Base-by-base conservation (phyloP, 1,140 invertebrate genomes). In the Muscidifurax raptorellus region DNA sequence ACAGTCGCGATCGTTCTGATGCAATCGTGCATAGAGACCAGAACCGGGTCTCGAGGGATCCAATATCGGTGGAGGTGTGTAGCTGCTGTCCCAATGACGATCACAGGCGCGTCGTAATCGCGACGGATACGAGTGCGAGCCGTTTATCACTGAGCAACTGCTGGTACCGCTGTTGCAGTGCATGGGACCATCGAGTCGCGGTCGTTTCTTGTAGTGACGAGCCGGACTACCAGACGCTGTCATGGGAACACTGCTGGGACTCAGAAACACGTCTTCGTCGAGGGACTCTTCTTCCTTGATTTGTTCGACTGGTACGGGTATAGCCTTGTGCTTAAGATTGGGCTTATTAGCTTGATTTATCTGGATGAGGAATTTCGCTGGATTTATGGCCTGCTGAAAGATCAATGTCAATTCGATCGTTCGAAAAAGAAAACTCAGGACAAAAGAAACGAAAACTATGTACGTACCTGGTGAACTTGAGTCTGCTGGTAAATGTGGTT, bases 41-140 rank as follows among this genome's bases (percentile, higher is more conserved):
- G 96, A 95, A 7, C 97, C 97, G 88, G 95, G 95, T 87, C 98
- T 94, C 72, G 97, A 96, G 0, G 98, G 98, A 90, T 97, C 97
- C 18, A 99, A 92, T 88, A 99, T 98, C 0, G 98, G 98, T 44
- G 97, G 96, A 2, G 98, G 98, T 0, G 98, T 99, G 90, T 98
- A 98, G 74, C 95, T 95, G 12, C 95, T 94, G 36, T 94, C 93
- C 87, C 93, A 95, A 15, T 94, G 94, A 25, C 95, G 94, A 64
- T 94, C 93, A 25, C 93, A 95, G 7, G 94, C 94, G 64, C 93
- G 93, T 69, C 94, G 92, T 77, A 95, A 86, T 84, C 94, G 92
- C 22, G 94, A 96, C 18, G 95, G 95, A 93, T 92, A 87, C 89
- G 94, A 88, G 89, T 87, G 92, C 82, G 87, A 94, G 89, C 44